These are phyloP conservation scores for Elgaria multicarinata DNA, from an alignment of 2,113 vertebrate species.

Conservation along the genomic window DNA sequence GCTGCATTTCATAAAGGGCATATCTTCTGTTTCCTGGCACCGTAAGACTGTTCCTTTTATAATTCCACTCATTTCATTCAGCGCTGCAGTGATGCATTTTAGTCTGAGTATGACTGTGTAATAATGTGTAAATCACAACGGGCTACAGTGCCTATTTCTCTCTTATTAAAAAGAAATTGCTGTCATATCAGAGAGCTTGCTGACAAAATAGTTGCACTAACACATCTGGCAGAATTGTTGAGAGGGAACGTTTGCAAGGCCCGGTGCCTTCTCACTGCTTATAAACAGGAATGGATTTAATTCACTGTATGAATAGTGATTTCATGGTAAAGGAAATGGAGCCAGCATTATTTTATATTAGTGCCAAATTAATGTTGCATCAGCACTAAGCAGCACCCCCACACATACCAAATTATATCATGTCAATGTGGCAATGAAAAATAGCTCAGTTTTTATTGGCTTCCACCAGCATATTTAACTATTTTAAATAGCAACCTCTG, in stretches of 20 bases:
- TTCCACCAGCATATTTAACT: neutral
- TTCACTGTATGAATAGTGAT: neutral
- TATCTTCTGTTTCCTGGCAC: neutral
- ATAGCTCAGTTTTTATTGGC: neutral
- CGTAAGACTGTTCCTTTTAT: neutral
- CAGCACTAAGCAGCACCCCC: neutral
- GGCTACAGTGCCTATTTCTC: neutral
- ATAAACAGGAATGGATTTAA: neutral
- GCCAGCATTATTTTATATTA: slow-evolving; percentile 11
- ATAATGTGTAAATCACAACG: neutral
- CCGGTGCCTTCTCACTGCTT: neutral
- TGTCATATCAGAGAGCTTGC: neutral
- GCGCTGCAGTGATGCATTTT: neutral
- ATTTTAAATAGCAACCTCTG: slow-evolving; percentile 27
- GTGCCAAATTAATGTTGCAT: neutral
- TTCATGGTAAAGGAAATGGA: neutral
- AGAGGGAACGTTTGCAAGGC: neutral
- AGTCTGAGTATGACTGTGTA: neutral
- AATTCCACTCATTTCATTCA: neutral
- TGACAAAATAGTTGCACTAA: slow-evolving; percentile 15
- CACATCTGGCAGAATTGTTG: neutral
- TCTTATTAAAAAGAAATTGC: slow-evolving; percentile 9
- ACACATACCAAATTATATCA: neutral
- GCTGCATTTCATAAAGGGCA: neutral
- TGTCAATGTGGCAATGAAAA: slow-evolving; percentile 7